A percentile compares a stretch with the other conserved stretches of the same genome.
Evolutionary conservation across 1,140 invertebrate species (phyloP).

Genomic region (Drosophila albomicans): DNA sequence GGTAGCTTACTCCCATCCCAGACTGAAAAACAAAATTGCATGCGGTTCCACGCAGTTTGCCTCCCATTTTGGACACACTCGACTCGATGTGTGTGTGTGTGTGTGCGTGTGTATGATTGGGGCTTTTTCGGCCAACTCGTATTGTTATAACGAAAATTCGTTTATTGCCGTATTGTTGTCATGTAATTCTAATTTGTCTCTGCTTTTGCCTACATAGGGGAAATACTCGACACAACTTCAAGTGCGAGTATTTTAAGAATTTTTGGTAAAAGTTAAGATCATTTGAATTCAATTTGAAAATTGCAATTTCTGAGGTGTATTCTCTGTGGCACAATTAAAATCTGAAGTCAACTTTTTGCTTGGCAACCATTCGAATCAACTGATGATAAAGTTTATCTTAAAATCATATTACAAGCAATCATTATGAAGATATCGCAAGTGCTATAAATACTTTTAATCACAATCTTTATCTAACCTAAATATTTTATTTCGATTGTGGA

Average conservation of each 20-base stretch:
- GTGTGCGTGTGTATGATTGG: slow-evolving; percentile 6
- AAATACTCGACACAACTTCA: background rate
- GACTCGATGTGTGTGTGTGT: slow-evolving; percentile 1
- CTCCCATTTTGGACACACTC: slow-evolving; percentile 8
- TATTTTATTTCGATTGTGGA: background rate
- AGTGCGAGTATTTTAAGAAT: background rate
- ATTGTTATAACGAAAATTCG: slow-evolving; percentile 69
- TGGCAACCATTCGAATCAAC: background rate
- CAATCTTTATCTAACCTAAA: background rate
- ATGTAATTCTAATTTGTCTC: slow-evolving; percentile 65
- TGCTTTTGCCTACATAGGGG: background rate
- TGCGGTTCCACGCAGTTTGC: slow-evolving; percentile 64
- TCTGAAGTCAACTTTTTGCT: too few species aligned
- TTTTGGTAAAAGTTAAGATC: background rate
- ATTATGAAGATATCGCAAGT: background rate
- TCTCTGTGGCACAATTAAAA: too few species aligned
- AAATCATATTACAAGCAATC: background rate
- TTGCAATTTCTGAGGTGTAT: too few species aligned
- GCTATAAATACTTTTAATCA: background rate
- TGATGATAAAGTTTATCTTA: background rate
- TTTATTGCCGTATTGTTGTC: slow-evolving; percentile 72
- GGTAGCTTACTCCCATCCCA: background rate
- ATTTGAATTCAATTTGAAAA: background rate
- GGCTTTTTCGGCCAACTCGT: slow-evolving; percentile 31
- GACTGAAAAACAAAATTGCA: slow-evolving; percentile 60